phyloP scores from a whole-genome alignment of 2,797 vertebrate genomes.

The Dermochelys coriacea region DNA sequence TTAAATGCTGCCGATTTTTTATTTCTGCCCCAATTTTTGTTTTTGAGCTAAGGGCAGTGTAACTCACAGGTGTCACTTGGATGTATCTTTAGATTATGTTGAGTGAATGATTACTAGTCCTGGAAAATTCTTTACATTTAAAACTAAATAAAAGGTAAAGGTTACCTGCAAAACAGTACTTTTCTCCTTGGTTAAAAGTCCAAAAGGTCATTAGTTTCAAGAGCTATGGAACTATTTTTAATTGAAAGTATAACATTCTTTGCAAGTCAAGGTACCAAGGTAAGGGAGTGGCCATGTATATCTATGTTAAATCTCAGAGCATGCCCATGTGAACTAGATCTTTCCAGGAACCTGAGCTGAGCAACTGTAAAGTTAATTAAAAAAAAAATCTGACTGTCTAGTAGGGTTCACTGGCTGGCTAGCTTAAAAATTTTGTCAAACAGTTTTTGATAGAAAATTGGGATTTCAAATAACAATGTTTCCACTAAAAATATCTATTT shows the following conservation, averaged over 20 bases:
- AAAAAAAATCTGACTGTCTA: too few relatives aligned
- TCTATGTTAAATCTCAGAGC: too few relatives aligned
- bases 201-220: rapidly evolving
- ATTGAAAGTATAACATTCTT: rapidly evolving
- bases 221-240: too few relatives aligned
- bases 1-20: not conserved
- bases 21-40: not conserved
- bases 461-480: too few relatives aligned
- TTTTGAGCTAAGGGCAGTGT: not conserved
- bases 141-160: not conserved
- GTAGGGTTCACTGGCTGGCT: too few relatives aligned
- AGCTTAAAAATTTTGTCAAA: too few relatives aligned
- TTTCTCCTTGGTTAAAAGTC: not conserved
- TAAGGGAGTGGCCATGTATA: not conserved
- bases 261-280: rapidly evolving
- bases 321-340: rapidly evolving
- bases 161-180: not conserved
- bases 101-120: not conserved
- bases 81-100: not conserved
- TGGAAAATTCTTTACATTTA: not conserved
- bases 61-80: not conserved
- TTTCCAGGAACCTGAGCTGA: not conserved
- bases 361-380: too few relatives aligned
- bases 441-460: too few relatives aligned
- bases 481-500: too few relatives aligned